phyloP scores from a whole-genome alignment of 2,113 vertebrate species.

The Tyrannus savana region DNA sequence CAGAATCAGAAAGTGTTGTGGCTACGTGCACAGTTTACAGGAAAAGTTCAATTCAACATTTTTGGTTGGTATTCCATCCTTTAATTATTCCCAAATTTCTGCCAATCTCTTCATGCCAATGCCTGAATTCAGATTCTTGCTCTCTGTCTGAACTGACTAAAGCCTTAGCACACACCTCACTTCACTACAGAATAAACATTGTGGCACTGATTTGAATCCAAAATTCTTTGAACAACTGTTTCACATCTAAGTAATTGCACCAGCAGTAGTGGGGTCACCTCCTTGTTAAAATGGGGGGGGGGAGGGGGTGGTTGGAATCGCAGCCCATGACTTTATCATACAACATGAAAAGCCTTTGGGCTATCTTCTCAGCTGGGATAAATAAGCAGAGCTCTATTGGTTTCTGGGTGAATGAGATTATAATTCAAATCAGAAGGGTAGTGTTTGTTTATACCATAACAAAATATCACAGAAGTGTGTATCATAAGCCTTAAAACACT shows the following conservation, averaged over 20 bases:
- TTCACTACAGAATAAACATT: not conserved
- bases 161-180: not conserved
- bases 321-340: slow-evolving; percentile 3
- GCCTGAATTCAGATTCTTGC: not conserved
- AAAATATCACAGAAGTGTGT: slow-evolving; percentile 27
- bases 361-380: slow-evolving; percentile 60
- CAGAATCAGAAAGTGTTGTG: not conserved
- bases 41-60: slow-evolving; percentile 23
- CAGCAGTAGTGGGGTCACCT: slow-evolving; percentile 1
- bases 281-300: not conserved
- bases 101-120: not conserved
- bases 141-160: not conserved
- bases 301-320: not conserved
- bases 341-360: slow-evolving; percentile 53
- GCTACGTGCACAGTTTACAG: not conserved
- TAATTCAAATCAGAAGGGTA: slow-evolving; percentile 44
- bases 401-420: slow-evolving; percentile 63
- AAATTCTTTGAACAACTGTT: slow-evolving; percentile 40
- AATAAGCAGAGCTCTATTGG: slow-evolving; percentile 52
- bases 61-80: slow-evolving; percentile 9
- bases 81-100: slow-evolving; percentile 12
- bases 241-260: slow-evolving; percentile 30
- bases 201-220: not conserved
- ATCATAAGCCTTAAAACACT: slow-evolving; percentile 11
- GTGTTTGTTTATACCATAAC: slow-evolving; percentile 55